Conservation (phyloP, 2,113 vertebrate species). For the Ammodytes marinus region DNA sequence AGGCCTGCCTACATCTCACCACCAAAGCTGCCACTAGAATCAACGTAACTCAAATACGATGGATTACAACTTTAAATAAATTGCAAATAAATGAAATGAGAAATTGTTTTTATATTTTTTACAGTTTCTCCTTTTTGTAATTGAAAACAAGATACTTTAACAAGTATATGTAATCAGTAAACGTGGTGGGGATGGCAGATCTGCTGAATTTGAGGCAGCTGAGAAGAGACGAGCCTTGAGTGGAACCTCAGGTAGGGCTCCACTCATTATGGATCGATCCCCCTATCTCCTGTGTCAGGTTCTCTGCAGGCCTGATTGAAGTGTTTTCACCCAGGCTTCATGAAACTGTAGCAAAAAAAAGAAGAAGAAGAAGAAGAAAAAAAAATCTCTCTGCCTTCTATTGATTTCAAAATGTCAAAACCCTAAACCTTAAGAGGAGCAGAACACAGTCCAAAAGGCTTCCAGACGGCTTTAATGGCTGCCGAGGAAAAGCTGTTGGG, state of each 20-base stretch:
- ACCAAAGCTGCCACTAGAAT: no score
- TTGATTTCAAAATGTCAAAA: conserved; percentile 86
- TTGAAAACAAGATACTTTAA: conserved; percentile 54
- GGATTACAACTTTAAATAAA: background rate
- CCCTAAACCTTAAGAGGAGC: conserved; percentile 76
- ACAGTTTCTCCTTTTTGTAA: background rate
- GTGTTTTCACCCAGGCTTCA: conserved; percentile 80
- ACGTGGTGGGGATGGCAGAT: conserved; percentile 56
- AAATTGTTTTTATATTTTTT: conserved; percentile 17
- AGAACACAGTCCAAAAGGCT: conserved; percentile 80
- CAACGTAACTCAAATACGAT: no score
- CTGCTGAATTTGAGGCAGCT: conserved; percentile 65
- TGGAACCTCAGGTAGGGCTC: conserved; percentile 79
- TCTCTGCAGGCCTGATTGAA: conserved; percentile 80
- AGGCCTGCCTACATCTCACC: no score
- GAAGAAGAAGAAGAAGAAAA: conserved; percentile 35
- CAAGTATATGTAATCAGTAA: conserved; percentile 59
- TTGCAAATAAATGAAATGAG: conserved; percentile 23
- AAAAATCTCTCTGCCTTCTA: conserved; percentile 78
- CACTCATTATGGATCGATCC: conserved; percentile 81
- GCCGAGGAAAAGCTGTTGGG: conserved; percentile 70
- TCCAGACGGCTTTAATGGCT: conserved; percentile 76
- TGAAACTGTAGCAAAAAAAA: conserved; percentile 69
- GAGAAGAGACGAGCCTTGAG: conserved; percentile 60
- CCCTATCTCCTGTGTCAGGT: conserved; percentile 79